Evolutionary conservation across 2,113 vertebrate species (phyloP).

Genomic region (Dicrurus megarhynchus): DNA sequence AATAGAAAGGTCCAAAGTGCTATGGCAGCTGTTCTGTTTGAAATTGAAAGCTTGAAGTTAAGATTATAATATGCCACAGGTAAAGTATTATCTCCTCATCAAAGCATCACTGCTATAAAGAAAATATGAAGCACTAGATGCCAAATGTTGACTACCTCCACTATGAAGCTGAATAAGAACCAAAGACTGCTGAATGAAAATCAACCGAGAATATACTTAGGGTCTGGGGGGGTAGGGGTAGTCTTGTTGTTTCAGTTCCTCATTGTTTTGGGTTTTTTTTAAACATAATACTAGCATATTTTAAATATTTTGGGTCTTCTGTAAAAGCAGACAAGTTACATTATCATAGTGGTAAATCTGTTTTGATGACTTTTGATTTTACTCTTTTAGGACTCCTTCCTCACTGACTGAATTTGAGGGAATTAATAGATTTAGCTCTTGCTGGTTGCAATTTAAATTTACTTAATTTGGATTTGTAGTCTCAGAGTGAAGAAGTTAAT

Average conservation of each 20-base stretch:
- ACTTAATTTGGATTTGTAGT: not conserved
- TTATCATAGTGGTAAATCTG: not conserved
- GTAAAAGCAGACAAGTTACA: not conserved
- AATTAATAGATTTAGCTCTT: not conserved
- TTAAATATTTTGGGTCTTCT: not conserved
- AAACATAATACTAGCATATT: not conserved
- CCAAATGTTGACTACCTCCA: not conserved
- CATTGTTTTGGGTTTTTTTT: not conserved
- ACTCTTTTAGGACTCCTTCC: not conserved
- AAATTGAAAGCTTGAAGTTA: not conserved
- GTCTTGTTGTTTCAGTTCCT: not conserved
- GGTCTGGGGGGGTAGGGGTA: too few relatives aligned
- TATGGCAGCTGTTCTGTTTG: slow-evolving; percentile 1
- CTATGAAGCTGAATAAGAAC: not conserved
- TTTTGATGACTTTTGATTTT: not conserved
- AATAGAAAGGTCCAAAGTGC: not conserved
- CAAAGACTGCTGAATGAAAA: not conserved
- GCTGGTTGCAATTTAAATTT: not conserved
- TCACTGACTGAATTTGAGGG: not conserved
- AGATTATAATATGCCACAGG: slow-evolving; percentile 14
- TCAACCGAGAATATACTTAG: not conserved
- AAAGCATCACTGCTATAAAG: slow-evolving; percentile 26
- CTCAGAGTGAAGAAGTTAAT: not conserved
- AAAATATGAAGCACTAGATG: slow-evolving; percentile 3
- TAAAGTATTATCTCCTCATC: slow-evolving; percentile 49